Percentiles rank a stretch among this genome's conserved stretches.
Evolutionary conservation across 2,113 vertebrate genomes (phyloP).

Genomic region (Menura novaehollandiae): DNA sequence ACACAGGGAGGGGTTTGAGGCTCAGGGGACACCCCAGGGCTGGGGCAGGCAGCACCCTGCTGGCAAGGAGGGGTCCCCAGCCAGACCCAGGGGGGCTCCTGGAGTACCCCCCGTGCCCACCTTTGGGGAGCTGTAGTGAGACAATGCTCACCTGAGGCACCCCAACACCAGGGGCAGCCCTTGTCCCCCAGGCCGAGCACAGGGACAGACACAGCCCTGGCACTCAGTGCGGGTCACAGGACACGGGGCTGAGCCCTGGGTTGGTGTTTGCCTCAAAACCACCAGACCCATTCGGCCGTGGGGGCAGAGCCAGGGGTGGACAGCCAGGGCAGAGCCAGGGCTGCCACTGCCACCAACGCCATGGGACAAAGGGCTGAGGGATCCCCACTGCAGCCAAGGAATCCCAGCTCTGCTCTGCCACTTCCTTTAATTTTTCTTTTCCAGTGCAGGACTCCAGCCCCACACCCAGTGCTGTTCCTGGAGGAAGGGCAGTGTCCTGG

Average conservation of each 20-base stretch:
- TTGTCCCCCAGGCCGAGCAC: background rate
- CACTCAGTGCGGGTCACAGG: background rate
- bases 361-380: accelerated
- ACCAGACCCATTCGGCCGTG: background rate
- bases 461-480: background rate
- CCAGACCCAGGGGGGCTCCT: background rate
- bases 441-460: background rate
- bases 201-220: background rate
- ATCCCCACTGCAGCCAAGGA: background rate
- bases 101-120: background rate
- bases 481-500: conserved; percentile 4
- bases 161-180: background rate
- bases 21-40: accelerated
- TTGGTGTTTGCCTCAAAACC: background rate
- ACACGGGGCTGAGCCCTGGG: accelerated
- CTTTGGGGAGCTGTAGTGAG: background rate
- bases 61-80: background rate
- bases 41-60: background rate
- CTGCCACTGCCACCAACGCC: accelerated
- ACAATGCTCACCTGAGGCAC: background rate
- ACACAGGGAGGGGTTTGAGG: background rate
- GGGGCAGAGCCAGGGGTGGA: background rate
- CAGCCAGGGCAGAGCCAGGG: background rate
- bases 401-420: background rate
- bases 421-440: background rate